Conservation (phyloP, 1,140 invertebrate genomes). For the Drosophila ironensis region DNA sequence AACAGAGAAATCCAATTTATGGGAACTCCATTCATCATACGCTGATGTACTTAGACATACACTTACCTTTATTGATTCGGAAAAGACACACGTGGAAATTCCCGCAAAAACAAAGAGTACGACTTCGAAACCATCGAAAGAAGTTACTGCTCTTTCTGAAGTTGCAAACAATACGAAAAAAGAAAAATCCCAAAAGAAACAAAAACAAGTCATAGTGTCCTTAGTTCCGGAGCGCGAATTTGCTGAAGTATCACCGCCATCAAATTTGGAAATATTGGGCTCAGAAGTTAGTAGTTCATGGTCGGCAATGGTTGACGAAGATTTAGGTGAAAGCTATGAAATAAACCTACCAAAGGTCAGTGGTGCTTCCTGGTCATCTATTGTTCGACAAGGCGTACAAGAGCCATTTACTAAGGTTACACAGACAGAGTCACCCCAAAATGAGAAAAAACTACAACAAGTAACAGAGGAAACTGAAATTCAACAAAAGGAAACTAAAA, state of each 20-base stretch:
- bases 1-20: constrained; percentile 23
- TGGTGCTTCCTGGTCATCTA: constrained; percentile 49
- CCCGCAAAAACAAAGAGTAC: background rate
- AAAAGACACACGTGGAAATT: constrained; percentile 49
- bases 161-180: constrained; percentile 23
- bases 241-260: too few species aligned
- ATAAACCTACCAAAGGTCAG: background rate
- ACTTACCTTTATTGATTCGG: constrained; percentile 44
- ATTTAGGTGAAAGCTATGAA: background rate
- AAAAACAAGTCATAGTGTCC: too few species aligned
- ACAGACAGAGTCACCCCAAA: background rate
- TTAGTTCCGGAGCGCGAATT: too few species aligned
- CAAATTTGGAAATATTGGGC: too few species aligned
- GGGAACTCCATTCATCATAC: constrained; percentile 58
- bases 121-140: background rate
- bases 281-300: constrained; percentile 8
- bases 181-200: constrained; percentile 17
- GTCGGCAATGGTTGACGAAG: constrained; percentile 42
- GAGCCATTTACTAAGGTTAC: constrained; percentile 34
- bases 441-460: too few species aligned
- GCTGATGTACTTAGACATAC: constrained; percentile 70
- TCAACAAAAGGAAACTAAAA: constrained; percentile 39
- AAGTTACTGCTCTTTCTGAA: background rate
- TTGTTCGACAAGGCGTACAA: constrained; percentile 55
- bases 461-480: background rate